phyloP scores from a whole-genome alignment of 2,797 vertebrate genomes.

The Anguilla marmorata region DNA sequence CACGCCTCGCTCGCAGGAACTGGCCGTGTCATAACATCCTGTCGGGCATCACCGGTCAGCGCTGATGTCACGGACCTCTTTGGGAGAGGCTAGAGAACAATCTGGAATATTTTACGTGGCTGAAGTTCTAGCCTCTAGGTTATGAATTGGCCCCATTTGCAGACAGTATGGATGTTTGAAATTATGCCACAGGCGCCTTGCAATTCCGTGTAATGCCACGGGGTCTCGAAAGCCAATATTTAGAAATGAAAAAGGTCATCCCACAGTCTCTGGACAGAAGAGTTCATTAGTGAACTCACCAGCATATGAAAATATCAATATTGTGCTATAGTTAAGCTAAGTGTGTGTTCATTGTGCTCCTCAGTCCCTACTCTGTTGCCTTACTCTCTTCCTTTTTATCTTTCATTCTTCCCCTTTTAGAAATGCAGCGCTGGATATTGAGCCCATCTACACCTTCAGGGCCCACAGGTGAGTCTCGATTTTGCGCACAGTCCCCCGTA shows the following conservation, averaged over 20 bases:
- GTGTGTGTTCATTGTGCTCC: neutral
- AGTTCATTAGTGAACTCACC: neutral
- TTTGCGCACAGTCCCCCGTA: neutral
- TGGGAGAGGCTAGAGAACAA: neutral
- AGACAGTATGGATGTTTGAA: neutral
- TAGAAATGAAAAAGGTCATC: neutral
- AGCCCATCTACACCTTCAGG: slow-evolving; percentile 88
- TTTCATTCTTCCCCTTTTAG: slow-evolving; percentile 58
- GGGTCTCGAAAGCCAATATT: neutral
- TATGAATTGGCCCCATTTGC: neutral
- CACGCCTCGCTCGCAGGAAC: slow-evolving; percentile 24
- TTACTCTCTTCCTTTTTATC: neutral
- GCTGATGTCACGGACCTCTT: neutral
- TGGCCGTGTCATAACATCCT: neutral
- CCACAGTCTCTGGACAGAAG: neutral
- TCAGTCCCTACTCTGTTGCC: neutral
- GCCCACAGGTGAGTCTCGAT: slow-evolving; percentile 78
- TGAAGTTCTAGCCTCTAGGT: neutral
- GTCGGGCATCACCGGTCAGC: neutral
- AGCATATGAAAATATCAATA: neutral
- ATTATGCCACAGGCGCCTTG: neutral
- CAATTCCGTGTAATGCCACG: neutral
- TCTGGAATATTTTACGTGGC: neutral
- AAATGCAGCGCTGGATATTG: slow-evolving; percentile 84
- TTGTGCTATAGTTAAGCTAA: neutral